Evolutionary conservation across 2,888 invertebrate genomes (phyloP).

Genomic region (Meganola albula): DNA sequence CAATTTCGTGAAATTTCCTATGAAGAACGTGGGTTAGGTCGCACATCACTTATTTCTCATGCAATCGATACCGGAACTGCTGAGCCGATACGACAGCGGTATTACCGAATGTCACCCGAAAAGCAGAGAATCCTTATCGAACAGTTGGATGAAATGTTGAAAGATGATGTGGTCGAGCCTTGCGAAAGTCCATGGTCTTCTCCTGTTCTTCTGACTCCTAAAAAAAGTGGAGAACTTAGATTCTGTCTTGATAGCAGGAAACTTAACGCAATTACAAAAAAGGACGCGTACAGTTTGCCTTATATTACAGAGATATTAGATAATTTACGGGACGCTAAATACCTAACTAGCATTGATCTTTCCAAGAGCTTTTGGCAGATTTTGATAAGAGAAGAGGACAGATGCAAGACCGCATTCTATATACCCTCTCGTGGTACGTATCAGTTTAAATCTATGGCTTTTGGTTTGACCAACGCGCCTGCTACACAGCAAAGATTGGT

Average conservation of each 20-base stretch:
- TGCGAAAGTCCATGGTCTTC: conserved; percentile 29
- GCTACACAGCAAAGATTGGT: conserved; percentile 26
- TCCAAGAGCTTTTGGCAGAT: conserved; percentile 22
- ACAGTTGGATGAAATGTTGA: conserved; percentile 28
- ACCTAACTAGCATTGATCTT: conserved; percentile 22
- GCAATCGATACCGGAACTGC: conserved; percentile 7
- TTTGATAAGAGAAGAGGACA: conserved; percentile 7
- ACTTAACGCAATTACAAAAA: conserved; percentile 18
- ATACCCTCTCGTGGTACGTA: conserved; percentile 10
- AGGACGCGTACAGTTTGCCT: conserved; percentile 17
- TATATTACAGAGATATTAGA: conserved; percentile 29
- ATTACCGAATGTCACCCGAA: conserved; percentile 26
- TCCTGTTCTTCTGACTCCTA: conserved; percentile 18
- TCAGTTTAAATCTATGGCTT: conserved; percentile 4
- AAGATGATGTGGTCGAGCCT: conserved; percentile 18
- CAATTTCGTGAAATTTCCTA: neutral
- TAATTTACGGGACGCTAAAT: conserved; percentile 25
- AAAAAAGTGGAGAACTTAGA: conserved; percentile 23
- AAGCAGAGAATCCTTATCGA: conserved; percentile 17
- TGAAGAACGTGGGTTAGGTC: neutral
- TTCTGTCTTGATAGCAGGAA: conserved; percentile 28
- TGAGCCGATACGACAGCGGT: conserved; percentile 23
- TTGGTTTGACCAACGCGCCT: conserved; percentile 4
- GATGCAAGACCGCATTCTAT: conserved; percentile 7
- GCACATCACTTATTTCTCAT: neutral